Conservation (phyloP, 2,888 invertebrate genomes). For the Folsomia manolachei region DNA sequence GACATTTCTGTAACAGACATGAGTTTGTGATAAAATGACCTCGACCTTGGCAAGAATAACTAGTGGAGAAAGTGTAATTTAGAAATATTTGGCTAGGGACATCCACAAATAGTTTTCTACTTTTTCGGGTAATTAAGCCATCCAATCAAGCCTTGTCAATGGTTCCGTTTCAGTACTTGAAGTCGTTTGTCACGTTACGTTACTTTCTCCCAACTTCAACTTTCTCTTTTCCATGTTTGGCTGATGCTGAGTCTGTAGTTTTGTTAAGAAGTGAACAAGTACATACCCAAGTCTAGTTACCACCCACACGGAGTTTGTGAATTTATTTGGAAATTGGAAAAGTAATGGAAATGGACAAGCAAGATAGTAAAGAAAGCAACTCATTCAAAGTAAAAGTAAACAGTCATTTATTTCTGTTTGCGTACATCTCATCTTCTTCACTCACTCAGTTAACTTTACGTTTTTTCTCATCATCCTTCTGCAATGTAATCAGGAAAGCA, state of each 20-base stretch:
- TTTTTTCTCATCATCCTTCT: not conserved
- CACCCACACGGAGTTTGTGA: too few relatives aligned
- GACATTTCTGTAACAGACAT: too few relatives aligned
- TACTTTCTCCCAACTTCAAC: too few relatives aligned
- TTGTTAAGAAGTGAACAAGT: too few relatives aligned
- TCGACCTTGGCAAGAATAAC: too few relatives aligned
- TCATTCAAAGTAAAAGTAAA: slow-evolving; percentile 8
- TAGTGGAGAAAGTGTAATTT: too few relatives aligned
- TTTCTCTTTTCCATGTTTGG: too few relatives aligned
- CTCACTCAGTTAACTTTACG: not conserved
- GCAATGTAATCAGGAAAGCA: not conserved
- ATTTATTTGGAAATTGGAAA: slow-evolving; percentile 8
- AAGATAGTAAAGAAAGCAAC: not conserved
- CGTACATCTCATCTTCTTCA: not conserved
- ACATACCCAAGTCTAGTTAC: too few relatives aligned
- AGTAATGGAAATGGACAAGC: slow-evolving; percentile 8
- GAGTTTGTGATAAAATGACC: too few relatives aligned
- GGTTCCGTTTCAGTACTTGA: not conserved
- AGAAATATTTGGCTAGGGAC: too few relatives aligned
- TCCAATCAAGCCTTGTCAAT: slow-evolving; percentile 1
- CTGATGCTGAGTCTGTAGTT: too few relatives aligned
- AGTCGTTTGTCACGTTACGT: not conserved
- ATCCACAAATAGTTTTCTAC: too few relatives aligned
- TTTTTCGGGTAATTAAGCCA: slow-evolving; percentile 1
- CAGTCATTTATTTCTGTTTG: slow-evolving; percentile 8